phyloP scores from a whole-genome alignment of 2,888 invertebrate genomes.

The Panorpa germanica region DNA sequence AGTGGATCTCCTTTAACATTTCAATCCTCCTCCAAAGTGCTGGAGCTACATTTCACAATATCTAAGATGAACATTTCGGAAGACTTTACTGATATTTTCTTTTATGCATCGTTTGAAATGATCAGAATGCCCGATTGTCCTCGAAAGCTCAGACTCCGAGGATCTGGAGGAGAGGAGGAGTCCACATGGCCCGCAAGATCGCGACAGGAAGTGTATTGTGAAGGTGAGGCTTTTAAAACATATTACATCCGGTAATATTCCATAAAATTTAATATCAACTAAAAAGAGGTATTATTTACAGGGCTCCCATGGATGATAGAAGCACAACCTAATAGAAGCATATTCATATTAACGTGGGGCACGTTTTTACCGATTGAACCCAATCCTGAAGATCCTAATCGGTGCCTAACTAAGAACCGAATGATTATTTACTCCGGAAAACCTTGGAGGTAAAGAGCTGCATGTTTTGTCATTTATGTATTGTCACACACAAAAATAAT shows the following conservation, averaged over 20 bases:
- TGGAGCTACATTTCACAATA: conserved; percentile 61
- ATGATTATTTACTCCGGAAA: conserved; percentile 64
- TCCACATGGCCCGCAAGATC: conserved; percentile 41
- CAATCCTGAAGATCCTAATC: conserved; percentile 35
- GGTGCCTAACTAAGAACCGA: conserved; percentile 60
- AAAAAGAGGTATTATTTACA: conserved; percentile 44
- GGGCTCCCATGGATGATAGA: conserved; percentile 63
- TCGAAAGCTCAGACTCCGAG: conserved; percentile 38
- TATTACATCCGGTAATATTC: too few relatives aligned
- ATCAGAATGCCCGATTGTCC: conserved; percentile 43
- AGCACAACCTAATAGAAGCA: conserved; percentile 58
- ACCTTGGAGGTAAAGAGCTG: conserved; percentile 25
- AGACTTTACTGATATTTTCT: conserved; percentile 65
- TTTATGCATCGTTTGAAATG: conserved; percentile 52
- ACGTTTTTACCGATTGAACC: conserved; percentile 47
- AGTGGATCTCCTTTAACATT: conserved; percentile 40
- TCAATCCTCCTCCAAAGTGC: conserved; percentile 41
- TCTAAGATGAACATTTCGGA: conserved; percentile 55
- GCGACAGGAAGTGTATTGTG: conserved; percentile 25
- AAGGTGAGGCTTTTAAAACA: too few relatives aligned
- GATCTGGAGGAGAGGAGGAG: conserved; percentile 44
- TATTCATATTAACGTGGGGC: conserved; percentile 71
- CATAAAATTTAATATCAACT: too few relatives aligned
- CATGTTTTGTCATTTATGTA: neutral
- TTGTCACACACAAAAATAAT: neutral